phyloP scores from a whole-genome alignment of 2,797 vertebrate species.

The Chelidonichthys spinosus region DNA sequence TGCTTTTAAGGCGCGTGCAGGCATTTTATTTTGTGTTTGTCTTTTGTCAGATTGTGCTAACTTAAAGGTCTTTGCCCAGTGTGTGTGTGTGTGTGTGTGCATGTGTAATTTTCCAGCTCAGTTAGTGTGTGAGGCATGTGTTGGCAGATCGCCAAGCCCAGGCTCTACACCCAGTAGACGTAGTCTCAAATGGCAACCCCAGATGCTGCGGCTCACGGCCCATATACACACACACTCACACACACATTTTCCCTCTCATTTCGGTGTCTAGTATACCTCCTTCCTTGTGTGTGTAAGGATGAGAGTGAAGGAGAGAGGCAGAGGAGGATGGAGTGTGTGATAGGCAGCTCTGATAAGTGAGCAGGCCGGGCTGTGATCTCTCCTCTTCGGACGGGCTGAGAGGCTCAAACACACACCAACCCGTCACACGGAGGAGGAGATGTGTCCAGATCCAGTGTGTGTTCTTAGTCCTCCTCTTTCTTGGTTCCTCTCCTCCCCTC shows the following conservation, averaged over 20 bases:
- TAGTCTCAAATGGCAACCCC: slow-evolving; percentile 67
- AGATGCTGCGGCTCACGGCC: slow-evolving; percentile 49
- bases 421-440: slow-evolving; percentile 21
- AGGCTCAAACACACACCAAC: slow-evolving; percentile 12
- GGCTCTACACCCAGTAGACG: slow-evolving; percentile 57
- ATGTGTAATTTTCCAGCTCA: slow-evolving; percentile 56
- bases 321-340: slow-evolving; percentile 56
- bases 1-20: neutral
- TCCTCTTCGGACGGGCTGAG: slow-evolving; percentile 46
- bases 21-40: slow-evolving; percentile 19
- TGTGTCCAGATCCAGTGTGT: slow-evolving; percentile 16
- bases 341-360: slow-evolving; percentile 63
- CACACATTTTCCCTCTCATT: slow-evolving; percentile 11
- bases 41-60: slow-evolving; percentile 32
- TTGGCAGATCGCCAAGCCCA: slow-evolving; percentile 59
- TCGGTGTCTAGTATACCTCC: slow-evolving; percentile 23
- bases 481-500: too few species aligned
- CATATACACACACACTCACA: slow-evolving; percentile 13
- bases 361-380: slow-evolving; percentile 64
- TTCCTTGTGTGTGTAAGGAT: slow-evolving; percentile 26
- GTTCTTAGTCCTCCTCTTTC: neutral
- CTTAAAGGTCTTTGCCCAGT: slow-evolving; percentile 51
- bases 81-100: slow-evolving; percentile 27
- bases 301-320: slow-evolving; percentile 11
- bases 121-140: slow-evolving; percentile 54